Evolutionary conservation across 2,797 vertebrate genomes (phyloP).

Genomic region (Coracias cyanogaster): DNA sequence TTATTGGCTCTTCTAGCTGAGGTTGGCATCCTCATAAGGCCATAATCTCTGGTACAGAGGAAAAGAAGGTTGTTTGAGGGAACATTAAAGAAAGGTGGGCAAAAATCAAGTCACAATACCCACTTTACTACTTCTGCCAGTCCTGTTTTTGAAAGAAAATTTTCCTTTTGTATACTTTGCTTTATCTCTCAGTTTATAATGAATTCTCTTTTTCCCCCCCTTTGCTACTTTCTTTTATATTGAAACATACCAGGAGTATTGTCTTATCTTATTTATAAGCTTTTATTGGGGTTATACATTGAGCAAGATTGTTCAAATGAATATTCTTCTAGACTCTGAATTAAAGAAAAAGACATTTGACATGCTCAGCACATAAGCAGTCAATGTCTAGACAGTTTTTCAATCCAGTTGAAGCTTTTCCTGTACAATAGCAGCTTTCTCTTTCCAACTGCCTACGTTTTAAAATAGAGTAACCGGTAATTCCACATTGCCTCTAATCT

Average conservation of each 20-base stretch:
- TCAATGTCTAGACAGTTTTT: conserved; percentile 69
- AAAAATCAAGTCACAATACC: not conserved
- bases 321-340: conserved; percentile 41
- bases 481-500: conserved; percentile 25
- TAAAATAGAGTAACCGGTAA: conserved; percentile 4
- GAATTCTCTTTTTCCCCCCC: not conserved
- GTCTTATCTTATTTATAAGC: conserved; percentile 44
- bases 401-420: conserved; percentile 52
- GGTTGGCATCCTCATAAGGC: not conserved
- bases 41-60: not conserved
- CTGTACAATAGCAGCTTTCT: conserved; percentile 4
- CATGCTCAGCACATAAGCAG: conserved; percentile 29
- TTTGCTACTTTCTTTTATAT: conserved; percentile 16
- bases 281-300: conserved; percentile 39
- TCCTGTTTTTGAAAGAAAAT: not conserved
- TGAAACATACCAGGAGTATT: conserved; percentile 25
- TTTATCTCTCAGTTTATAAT: not conserved
- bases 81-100: not conserved
- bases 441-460: not conserved
- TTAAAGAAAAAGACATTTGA: conserved; percentile 58
- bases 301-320: conserved; percentile 39
- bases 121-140: not conserved
- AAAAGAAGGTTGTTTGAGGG: not conserved
- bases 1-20: not conserved
- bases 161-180: not conserved